phyloP scores from a whole-genome alignment of 2,113 vertebrate species.

The Lophochroa leadbeateri region DNA sequence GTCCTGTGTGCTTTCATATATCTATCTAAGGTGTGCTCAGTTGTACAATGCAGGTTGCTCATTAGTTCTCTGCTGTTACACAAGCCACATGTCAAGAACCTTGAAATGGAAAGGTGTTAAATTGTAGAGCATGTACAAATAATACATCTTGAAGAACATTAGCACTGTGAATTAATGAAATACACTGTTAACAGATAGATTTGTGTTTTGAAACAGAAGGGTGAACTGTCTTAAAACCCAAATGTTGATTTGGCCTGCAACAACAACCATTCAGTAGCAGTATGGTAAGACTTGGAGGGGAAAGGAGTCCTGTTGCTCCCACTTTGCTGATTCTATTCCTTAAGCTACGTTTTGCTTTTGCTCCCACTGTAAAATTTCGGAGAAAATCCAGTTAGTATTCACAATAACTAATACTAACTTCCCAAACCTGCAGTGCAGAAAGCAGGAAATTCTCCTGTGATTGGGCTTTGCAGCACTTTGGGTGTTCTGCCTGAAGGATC shows the following conservation, averaged over 20 bases:
- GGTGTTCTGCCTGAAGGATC: background rate
- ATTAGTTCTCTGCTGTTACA: background rate
- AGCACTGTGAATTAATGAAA: background rate
- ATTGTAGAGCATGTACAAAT: background rate
- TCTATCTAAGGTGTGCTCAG: background rate
- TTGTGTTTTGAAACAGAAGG: background rate
- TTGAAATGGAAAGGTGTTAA: background rate
- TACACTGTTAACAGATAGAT: background rate
- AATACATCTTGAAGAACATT: background rate
- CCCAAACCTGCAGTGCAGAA: background rate
- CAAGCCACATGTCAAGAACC: background rate
- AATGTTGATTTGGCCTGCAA: background rate
- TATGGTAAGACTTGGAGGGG: background rate
- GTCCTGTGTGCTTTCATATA: background rate
- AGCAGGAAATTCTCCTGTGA: background rate
- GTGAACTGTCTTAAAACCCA: background rate
- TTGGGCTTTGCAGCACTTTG: background rate
- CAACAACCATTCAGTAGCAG: background rate
- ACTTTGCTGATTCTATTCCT: background rate
- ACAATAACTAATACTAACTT: background rate
- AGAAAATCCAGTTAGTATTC: background rate
- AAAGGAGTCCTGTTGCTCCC: background rate
- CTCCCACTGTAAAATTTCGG: background rate
- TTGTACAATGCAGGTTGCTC: background rate
- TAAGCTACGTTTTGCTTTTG: background rate